These are phyloP conservation scores for Burhinus bistriatus DNA, from an alignment of 2,113 vertebrate species.

Conservation along the genomic window DNA sequence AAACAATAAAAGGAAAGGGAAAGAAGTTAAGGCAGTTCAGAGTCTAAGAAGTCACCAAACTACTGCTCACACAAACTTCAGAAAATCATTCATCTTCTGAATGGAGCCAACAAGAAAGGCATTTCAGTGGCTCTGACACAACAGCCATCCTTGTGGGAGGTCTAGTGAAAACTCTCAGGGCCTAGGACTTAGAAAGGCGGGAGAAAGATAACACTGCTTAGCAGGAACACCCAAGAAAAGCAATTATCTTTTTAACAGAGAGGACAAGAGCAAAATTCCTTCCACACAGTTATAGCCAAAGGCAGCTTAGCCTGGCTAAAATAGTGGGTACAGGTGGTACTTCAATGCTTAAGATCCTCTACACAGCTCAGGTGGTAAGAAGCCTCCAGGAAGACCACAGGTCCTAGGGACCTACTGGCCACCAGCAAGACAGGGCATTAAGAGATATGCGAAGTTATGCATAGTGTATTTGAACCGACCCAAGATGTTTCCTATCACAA, in stretches of 20 bases:
- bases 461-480: accelerated
- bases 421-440: not conserved
- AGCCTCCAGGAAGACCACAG: not conserved
- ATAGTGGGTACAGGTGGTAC: not conserved
- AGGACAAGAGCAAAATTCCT: not conserved
- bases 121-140: not conserved
- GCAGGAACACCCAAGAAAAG: not conserved
- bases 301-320: accelerated
- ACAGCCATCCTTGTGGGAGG: conserved; percentile 22
- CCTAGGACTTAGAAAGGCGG: not conserved
- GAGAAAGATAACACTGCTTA: not conserved
- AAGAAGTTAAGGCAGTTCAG: not conserved
- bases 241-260: accelerated
- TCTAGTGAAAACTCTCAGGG: not conserved
- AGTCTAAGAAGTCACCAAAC: not conserved
- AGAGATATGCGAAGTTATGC: not conserved
- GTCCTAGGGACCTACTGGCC: not conserved
- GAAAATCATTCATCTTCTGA: not conserved
- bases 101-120: not conserved
- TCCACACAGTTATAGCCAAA: accelerated
- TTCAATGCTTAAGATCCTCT: accelerated
- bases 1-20: not conserved
- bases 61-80: not conserved
- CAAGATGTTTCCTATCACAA: not conserved
- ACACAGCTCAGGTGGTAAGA: not conserved